Base-by-base conservation (phyloP, 1,140 invertebrate species). In the Cylas formicarius region DNA sequence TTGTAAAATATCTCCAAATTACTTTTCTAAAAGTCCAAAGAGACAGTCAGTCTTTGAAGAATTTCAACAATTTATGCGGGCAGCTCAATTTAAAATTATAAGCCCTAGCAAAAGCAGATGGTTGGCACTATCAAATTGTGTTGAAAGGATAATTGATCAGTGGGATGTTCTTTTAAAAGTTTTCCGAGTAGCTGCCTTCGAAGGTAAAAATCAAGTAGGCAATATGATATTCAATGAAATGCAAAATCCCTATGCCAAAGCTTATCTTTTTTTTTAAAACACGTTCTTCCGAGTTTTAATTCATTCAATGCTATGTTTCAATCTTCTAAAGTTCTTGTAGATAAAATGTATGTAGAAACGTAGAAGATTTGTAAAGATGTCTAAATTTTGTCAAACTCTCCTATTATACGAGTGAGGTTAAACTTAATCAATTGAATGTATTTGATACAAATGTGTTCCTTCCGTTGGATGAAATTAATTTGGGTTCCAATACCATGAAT, bases 301-400 rank as follows among this genome's bases (percentile, higher is more conserved):
- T 45, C 56, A 17, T 66, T 63, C 27, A 64, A 66, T 47, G 48
- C 31, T n/a, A 20, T 64, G 19, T 63, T 65, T 49, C 64, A 66
- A 53, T 50, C 54, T 19, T 48, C 62, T 38, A 41, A n/a, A 27
- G 52, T 52, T 20, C 40, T 65, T 13, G 35, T 65, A 10, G 34
- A 62, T 38, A 48, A 46, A 38, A 10, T 64, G 21, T 51, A 60
- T 50, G 34, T 40, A 44, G 42, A 56, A 48, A 38, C 38, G 33
- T 18, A 48, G 20, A 51, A 53, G 9, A 20, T 56, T 14, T 14
- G 51, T 11, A 38, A 16, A 32, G 24, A 33, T 32, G 14, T 8
- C 7, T 10, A 16, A 45, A 51, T 42, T 51, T 13, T 32, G 29
- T 51, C 8, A 23, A 41, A 24, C 35, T 31, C 17, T 18, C 20